Evolutionary conservation across 2,888 invertebrate species (phyloP).

Genomic region (Cylindroiulus punctatus): DNA sequence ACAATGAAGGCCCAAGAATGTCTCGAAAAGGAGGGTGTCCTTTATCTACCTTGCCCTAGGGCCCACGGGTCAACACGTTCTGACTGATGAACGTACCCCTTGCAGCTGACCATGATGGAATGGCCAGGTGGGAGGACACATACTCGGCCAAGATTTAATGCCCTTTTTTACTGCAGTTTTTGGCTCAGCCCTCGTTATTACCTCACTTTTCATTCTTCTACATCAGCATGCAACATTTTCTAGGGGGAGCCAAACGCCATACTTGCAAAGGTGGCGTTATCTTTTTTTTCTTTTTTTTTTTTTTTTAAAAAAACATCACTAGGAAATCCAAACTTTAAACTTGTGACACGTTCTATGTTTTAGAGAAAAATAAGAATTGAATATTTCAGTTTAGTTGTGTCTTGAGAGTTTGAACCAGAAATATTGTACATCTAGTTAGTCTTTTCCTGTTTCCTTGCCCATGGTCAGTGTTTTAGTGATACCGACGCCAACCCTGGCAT

Average conservation of each 20-base stretch:
- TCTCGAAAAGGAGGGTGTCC: constrained; percentile 45
- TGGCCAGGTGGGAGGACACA: constrained; percentile 47
- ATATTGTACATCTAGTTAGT: neutral
- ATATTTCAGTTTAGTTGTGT: no score
- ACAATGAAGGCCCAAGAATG: constrained; percentile 47
- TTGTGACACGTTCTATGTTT: no score
- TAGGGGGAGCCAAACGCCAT: neutral
- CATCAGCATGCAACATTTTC: neutral
- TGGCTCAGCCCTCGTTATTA: constrained; percentile 9
- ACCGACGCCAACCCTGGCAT: constrained; percentile 9
- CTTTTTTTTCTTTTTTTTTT: neutral
- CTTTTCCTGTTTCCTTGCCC: no score
- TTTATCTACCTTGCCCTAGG: constrained; percentile 47
- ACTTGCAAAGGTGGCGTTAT: neutral
- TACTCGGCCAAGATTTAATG: neutral
- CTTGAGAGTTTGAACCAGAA: no score
- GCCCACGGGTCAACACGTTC: constrained; percentile 43
- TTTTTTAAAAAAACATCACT: neutral
- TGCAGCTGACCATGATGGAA: constrained; percentile 40
- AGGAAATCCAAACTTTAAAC: neutral
- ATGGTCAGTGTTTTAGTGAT: neutral
- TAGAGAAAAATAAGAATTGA: no score
- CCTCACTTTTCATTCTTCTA: constrained; percentile 33
- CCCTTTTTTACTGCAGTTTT: constrained; percentile 2
- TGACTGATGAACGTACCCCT: constrained; percentile 43